Conservation (phyloP, 1,140 invertebrate species). For the Maconellicoccus hirsutus region DNA sequence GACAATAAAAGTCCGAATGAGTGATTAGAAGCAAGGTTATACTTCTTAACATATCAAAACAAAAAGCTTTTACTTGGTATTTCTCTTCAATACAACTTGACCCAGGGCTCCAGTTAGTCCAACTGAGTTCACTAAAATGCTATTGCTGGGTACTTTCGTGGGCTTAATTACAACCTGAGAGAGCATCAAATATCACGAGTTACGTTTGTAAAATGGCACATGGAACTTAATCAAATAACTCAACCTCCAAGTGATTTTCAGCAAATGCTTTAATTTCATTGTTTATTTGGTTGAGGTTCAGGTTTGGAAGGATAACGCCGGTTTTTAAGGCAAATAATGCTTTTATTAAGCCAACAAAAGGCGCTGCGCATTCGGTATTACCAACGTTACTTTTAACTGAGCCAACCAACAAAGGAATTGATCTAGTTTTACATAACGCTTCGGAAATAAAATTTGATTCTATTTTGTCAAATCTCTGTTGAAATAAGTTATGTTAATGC, state of each 20-base stretch:
- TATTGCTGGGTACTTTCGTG: slow-evolving; percentile 36
- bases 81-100: slow-evolving; percentile 40
- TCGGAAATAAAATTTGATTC: slow-evolving; percentile 29
- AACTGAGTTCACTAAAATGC: slow-evolving; percentile 47
- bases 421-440: slow-evolving; percentile 28
- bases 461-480: slow-evolving; percentile 27
- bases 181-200: too few relatives aligned
- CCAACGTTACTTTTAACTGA: slow-evolving; percentile 68
- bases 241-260: slow-evolving; percentile 27
- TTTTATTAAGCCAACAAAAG: slow-evolving; percentile 47
- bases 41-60: too few relatives aligned
- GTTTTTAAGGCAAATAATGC: slow-evolving; percentile 31
- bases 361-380: slow-evolving; percentile 56
- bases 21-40: too few relatives aligned
- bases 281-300: slow-evolving; percentile 31
- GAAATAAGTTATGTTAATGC: not conserved
- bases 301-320: slow-evolving; percentile 31
- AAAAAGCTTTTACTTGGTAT: slow-evolving; percentile 26
- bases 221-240: too few relatives aligned
- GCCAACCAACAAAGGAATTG: slow-evolving; percentile 52
- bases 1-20: too few relatives aligned
- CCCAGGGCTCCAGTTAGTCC: slow-evolving; percentile 49
- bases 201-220: too few relatives aligned
- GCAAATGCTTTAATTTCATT: slow-evolving; percentile 43
- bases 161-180: slow-evolving; percentile 33